Percentiles rank a stretch among this genome's conserved stretches.
These are phyloP conservation scores for Gopherus evgoodei DNA, from an alignment of 2,113 vertebrate genomes.

Conservation along the genomic window DNA sequence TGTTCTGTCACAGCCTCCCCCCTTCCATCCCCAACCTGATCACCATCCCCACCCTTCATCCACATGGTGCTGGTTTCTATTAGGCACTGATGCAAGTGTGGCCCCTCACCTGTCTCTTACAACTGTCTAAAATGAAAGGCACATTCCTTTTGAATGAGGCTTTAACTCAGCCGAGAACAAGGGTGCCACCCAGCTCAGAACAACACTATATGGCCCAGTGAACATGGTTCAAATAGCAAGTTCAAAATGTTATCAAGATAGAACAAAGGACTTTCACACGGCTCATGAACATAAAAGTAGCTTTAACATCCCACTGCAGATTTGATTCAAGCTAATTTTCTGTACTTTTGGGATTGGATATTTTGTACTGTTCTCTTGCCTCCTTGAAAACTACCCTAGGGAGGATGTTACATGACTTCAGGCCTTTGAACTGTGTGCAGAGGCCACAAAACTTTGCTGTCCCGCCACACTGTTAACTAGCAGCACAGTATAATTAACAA, in stretches of 20 bases:
- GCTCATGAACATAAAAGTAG: neutral
- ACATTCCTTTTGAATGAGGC: neutral
- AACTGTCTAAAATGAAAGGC: neutral
- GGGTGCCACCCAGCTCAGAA: neutral
- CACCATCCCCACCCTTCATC: neutral
- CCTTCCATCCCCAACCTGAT: neutral
- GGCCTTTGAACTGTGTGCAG: neutral
- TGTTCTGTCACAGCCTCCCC: neutral
- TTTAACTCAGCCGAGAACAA: neutral
- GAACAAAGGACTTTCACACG: neutral
- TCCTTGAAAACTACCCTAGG: neutral
- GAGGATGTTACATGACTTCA: neutral
- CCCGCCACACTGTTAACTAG: neutral
- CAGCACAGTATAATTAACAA: neutral
- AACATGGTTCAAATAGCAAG: fast-evolving
- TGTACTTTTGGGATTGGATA: neutral
- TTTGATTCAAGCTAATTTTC: neutral
- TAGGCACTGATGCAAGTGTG: neutral
- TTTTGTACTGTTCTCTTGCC: neutral
- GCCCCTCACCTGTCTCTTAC: neutral
- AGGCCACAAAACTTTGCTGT: neutral
- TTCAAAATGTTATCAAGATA: neutral
- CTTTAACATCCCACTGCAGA: neutral
- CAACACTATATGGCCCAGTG: neutral
- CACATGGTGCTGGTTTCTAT: neutral